These are phyloP conservation scores for Leptopterna dolabrata DNA, from an alignment of 2,888 invertebrate genomes.

Conservation along the genomic window DNA sequence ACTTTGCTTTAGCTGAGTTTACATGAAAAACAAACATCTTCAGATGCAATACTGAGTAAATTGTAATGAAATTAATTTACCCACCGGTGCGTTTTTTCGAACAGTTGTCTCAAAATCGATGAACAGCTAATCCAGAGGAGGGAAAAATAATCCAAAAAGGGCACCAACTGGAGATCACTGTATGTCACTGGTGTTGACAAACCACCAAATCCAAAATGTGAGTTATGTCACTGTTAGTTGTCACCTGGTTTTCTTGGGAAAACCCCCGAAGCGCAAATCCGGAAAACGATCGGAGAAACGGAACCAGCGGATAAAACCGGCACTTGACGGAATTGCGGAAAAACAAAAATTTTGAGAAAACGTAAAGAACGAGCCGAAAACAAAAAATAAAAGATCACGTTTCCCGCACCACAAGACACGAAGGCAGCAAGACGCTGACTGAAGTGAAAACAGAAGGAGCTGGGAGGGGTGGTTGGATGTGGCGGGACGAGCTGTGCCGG, in stretches of 20 bases:
- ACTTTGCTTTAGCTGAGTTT: no score
- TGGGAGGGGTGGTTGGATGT: slow-evolving; percentile 14
- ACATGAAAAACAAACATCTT: no score
- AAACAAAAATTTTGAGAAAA: slow-evolving; percentile 15
- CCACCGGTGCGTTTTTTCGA: slow-evolving; percentile 13
- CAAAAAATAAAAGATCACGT: not conserved
- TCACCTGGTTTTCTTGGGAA: not conserved
- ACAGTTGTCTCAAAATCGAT: not conserved
- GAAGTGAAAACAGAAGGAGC: slow-evolving; percentile 14
- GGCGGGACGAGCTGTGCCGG: not conserved
- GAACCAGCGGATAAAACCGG: slow-evolving; percentile 13
- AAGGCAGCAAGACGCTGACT: slow-evolving; percentile 46
- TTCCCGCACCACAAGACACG: slow-evolving; percentile 18
- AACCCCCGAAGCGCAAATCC: not conserved
- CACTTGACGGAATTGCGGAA: not conserved
- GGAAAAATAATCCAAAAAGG: slow-evolving; percentile 25
- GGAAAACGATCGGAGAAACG: not conserved
- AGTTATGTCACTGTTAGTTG: not conserved
- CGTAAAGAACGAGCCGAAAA: slow-evolving; percentile 4
- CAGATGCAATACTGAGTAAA: no score
- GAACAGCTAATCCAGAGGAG: slow-evolving; percentile 22
- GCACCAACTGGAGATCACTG: slow-evolving; percentile 17
- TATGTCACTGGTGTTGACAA: slow-evolving; percentile 30
- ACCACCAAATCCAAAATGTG: not conserved
- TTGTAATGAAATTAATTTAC: not conserved